Percentiles rank a stretch among this genome's conserved stretches.
Evolutionary conservation across 2,888 invertebrate genomes (phyloP).

Genomic region (Empis stercorea): DNA sequence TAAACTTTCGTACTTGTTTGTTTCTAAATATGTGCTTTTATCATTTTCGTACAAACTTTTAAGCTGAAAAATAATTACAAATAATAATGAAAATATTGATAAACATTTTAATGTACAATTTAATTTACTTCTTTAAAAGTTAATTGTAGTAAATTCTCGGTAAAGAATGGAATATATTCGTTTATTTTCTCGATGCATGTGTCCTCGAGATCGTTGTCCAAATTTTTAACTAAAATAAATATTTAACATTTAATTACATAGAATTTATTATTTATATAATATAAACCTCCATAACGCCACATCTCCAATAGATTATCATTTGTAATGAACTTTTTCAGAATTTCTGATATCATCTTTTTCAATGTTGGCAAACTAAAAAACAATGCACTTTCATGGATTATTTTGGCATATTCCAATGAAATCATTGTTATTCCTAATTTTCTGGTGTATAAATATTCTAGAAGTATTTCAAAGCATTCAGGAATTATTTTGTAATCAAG

Average conservation of each 20-base stretch:
- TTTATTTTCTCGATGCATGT: too few species aligned
- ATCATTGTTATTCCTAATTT: background rate
- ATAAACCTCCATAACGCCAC: background rate
- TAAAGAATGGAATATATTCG: background rate
- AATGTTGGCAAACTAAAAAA: background rate
- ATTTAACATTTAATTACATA: too few species aligned
- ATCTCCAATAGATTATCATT: background rate
- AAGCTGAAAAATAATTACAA: background rate
- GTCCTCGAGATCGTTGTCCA: background rate
- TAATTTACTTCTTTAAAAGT: background rate
- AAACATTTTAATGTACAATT: background rate
- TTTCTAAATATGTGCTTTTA: background rate
- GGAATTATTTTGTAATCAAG: background rate
- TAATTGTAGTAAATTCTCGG: background rate
- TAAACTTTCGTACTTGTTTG: background rate
- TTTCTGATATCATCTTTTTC: background rate
- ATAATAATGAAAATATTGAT: too few species aligned
- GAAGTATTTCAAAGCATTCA: background rate
- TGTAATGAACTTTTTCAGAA: background rate
- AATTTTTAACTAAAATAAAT: too few species aligned
- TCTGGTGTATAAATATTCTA: background rate
- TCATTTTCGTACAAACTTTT: too few species aligned
- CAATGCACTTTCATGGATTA: background rate
- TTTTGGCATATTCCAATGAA: background rate
- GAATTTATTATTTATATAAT: background rate